phyloP scores from a whole-genome alignment of 1,140 invertebrate species.

The Leptinotarsa undecemlineata region DNA sequence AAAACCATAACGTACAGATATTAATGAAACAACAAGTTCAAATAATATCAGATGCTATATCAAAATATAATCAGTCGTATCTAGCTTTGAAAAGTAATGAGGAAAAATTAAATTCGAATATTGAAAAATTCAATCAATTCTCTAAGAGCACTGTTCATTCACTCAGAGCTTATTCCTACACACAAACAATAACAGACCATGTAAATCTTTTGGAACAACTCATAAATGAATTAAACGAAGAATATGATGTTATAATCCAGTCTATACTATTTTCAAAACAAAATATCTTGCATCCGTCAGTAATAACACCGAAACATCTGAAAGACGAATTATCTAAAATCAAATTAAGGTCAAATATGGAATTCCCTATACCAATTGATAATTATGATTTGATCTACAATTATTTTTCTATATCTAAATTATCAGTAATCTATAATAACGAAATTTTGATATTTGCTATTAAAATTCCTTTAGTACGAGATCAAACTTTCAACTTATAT shows the following conservation, averaged over 20 bases:
- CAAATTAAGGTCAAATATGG: background rate
- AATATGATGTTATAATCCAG: slow-evolving; percentile 42
- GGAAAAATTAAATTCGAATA: slow-evolving; percentile 31
- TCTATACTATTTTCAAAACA: slow-evolving; percentile 44
- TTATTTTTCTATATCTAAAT: background rate
- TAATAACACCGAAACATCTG: slow-evolving; percentile 37
- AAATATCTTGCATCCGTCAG: slow-evolving; percentile 37
- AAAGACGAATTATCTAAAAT: slow-evolving; percentile 25
- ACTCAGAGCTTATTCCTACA: background rate
- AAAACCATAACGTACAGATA: slow-evolving; percentile 27
- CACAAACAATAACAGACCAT: background rate
- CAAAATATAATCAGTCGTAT: slow-evolving; percentile 14
- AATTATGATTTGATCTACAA: background rate
- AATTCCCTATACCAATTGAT: slow-evolving; percentile 7
- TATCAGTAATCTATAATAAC: background rate
- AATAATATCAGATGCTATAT: slow-evolving; percentile 29
- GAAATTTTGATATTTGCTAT: background rate
- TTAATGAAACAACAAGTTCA: slow-evolving; percentile 37
- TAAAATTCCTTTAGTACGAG: background rate
- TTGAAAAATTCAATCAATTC: slow-evolving; percentile 23
- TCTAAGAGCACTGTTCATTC: background rate
- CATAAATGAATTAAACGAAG: slow-evolving; percentile 39
- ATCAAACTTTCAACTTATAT: background rate
- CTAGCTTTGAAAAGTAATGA: slow-evolving; percentile 18
- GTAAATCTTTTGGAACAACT: slow-evolving; percentile 13